Percentiles rank a stretch among this genome's conserved stretches.
phyloP scores from a whole-genome alignment of 2,113 vertebrate genomes.

The Pelvicachromis taeniatus region DNA sequence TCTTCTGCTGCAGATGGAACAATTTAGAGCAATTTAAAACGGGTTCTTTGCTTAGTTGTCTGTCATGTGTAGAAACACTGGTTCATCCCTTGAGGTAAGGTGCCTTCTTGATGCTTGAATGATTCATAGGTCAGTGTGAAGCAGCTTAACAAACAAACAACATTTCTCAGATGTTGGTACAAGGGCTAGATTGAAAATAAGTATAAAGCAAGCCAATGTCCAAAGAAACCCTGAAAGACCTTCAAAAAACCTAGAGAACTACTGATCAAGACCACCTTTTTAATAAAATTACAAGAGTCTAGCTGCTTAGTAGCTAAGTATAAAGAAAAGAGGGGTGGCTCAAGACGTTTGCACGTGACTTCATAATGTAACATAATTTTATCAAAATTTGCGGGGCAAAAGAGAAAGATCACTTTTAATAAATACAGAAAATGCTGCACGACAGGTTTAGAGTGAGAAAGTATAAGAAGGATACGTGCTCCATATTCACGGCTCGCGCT shows the following conservation, averaged over 20 bases:
- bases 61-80: background rate
- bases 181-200: background rate
- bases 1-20: background rate
- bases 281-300: background rate
- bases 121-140: background rate
- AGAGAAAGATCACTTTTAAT: fast-evolving
- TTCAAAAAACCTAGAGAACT: background rate
- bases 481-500: background rate
- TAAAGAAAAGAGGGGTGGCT: background rate
- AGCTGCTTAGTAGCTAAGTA: background rate
- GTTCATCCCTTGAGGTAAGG: background rate
- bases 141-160: background rate
- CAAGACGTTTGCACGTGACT: background rate
- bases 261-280: background rate
- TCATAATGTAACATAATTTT: background rate
- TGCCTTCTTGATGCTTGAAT: background rate
- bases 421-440: background rate
- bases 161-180: background rate
- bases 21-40: background rate
- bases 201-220: background rate
- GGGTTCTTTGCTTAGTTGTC: background rate
- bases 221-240: fast-evolving
- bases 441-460: background rate
- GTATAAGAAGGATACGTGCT: fast-evolving
- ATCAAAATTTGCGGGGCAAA: background rate